phyloP scores from a whole-genome alignment of 2,888 invertebrate species.

The Rhimphoctona megacephalus region DNA sequence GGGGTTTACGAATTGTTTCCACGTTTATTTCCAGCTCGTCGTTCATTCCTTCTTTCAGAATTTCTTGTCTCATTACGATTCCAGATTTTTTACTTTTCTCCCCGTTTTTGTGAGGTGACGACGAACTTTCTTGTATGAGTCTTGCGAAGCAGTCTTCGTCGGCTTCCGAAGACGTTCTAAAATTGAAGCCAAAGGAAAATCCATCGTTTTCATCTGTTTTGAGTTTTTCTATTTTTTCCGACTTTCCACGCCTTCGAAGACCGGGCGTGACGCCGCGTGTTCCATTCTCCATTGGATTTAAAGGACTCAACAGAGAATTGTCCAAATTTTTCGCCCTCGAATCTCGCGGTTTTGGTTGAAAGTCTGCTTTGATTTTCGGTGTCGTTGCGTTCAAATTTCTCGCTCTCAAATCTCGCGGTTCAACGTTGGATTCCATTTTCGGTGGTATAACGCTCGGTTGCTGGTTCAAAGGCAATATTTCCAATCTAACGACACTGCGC shows the following conservation, averaged over 20 bases:
- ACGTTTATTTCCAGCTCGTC: not conserved
- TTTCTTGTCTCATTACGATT: not conserved
- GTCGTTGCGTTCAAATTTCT: too few species aligned
- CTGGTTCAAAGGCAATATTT: slow-evolving; percentile 24
- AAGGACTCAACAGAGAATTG: not conserved
- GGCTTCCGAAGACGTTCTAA: slow-evolving; percentile 25
- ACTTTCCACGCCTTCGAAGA: not conserved
- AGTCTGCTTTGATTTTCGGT: not conserved
- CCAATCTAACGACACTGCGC: slow-evolving; percentile 37
- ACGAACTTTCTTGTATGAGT: not conserved
- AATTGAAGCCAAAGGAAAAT: not conserved
- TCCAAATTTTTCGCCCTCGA: not conserved
- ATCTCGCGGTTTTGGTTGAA: not conserved
- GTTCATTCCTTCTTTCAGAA: not conserved
- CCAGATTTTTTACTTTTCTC: not conserved
- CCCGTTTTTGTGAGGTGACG: not conserved
- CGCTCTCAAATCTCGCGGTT: not conserved
- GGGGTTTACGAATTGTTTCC: not conserved
- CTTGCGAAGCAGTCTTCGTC: slow-evolving; percentile 37
- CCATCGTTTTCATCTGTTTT: not conserved
- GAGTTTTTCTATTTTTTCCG: not conserved
- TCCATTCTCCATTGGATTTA: not conserved
- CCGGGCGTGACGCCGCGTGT: not conserved
- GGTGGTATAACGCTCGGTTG: not conserved
- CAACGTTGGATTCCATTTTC: not conserved